phyloP scores from a whole-genome alignment of 2,888 invertebrate genomes.

The Hedychridium roseum region DNA sequence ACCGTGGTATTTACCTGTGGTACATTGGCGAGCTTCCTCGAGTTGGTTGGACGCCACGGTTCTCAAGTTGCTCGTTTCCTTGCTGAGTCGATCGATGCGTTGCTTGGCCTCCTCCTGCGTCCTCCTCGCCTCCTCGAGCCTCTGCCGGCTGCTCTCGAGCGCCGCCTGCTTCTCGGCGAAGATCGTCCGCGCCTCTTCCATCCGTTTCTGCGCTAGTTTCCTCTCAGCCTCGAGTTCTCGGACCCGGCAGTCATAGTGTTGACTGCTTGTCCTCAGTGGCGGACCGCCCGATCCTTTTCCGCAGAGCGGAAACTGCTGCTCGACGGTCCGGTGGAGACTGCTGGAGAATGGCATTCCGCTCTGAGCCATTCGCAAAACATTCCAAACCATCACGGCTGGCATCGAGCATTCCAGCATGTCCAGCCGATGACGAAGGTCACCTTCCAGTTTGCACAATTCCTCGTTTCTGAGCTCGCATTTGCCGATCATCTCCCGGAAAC shows the following conservation, averaged over 20 bases:
- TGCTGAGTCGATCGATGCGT: conserved; percentile 37
- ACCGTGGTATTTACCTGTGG: no score
- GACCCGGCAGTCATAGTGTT: conserved; percentile 49
- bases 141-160: conserved; percentile 34
- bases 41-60: no score
- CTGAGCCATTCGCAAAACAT: conserved; percentile 64
- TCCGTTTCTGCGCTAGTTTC: conserved; percentile 43
- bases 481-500: conserved; percentile 62
- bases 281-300: neutral
- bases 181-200: conserved; percentile 43
- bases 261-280: conserved; percentile 38
- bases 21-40: no score
- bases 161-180: conserved; percentile 38
- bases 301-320: neutral
- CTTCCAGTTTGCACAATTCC: conserved; percentile 66
- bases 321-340: conserved; percentile 21
- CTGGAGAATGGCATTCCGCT: conserved; percentile 26
- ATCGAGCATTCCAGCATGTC: conserved; percentile 70
- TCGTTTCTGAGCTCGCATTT: conserved; percentile 67
- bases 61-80: conserved; percentile 33
- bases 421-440: conserved; percentile 67
- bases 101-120: conserved; percentile 37
- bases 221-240: conserved; percentile 50
- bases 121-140: conserved; percentile 43
- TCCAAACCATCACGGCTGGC: conserved; percentile 72